Base-by-base conservation (phyloP, 2,888 invertebrate genomes). In the Drosophila pegasa region DNA sequence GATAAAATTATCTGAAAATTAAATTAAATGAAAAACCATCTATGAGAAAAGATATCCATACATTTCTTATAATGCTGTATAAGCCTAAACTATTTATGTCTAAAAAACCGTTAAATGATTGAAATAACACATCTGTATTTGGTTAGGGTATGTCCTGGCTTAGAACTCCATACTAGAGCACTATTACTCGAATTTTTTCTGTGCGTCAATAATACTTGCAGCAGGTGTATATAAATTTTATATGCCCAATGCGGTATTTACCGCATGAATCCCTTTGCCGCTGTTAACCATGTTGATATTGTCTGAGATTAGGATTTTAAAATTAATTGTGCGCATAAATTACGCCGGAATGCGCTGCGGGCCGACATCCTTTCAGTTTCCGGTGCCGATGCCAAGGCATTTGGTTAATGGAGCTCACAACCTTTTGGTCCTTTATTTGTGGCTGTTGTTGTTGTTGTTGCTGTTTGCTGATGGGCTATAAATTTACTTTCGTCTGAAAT, bases 291-390 rank as follows among this genome's bases (percentile, higher is more conserved):
- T 71, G 84, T 73, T 75, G 75, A 78, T 74, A 75, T 75, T 69
- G 69, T 59, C 78, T 68, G 71, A 75, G 86, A 83, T 87, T 87
- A 74, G 82, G 74, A 84, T 84, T 83, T 84, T 80, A 81, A 77
- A 86, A 87, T 86, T 88, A 87, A 88, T 88, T 88, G 88, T 76
- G 75, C 86, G 71, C 83, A 87, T 88, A 83, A 88, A 87, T 87
- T 83, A 71, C 20, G 29, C 43, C 54, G 35, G 43, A 59, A 22
- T 37, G 20, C 29, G 62, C 41, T 45, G 43, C 22, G 22, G 55
- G 31, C 45, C 33, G 59, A 60, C 75, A 75, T 75, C 67, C 66
- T 68, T 69, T 67, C 57, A 55, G 58, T 41, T 66, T 75, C 73
- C 71, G 71, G 65, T 38, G 48, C 20, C 48, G 9, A 31, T n/a